Base-by-base conservation (phyloP, 2,113 vertebrate genomes). In the Labeo catla region DNA sequence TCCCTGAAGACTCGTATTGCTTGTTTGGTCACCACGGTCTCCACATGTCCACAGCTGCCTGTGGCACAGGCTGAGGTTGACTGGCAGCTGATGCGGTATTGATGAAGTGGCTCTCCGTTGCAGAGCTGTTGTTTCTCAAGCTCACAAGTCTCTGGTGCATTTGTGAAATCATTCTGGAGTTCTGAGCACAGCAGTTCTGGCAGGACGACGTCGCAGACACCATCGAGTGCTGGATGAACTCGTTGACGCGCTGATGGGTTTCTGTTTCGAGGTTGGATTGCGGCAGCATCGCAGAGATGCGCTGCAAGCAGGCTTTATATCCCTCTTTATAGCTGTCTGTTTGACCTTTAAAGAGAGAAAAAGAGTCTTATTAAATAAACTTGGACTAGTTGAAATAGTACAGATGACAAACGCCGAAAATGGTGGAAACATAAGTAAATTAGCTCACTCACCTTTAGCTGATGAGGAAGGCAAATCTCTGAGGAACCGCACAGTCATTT, bases 401-500 rank as follows among this genome's bases (percentile, higher is more conserved):
- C 6, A 70, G 63, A 54, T 68, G 1, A 0, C 4, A 6, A n/a
- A 21, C 16, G 5, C 5, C 12, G 15, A 21, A 36, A 49, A 49
- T 8, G 4, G 16, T 4, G 13, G 28, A 52, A 76, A 13, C 10
- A 74, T 36, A 47, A 1, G 39, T 4, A 36, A 36, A 54, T 0
- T 0, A 19, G 4, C 84, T 28, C 7, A 93, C 95, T 95, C 87
- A 97, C 96, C 61, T 91, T 94, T 93, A 11, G 87, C 87, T 8
- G 89, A 88, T 0, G 90, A 87, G 0, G 90, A 91, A 0, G 95
- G 95, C 4, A 96, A 91, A 74, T 96, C 95, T 86, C 92, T 91
- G 19, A 98, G 96, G 89, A 97, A 97, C 81, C 94, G 94, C 83
- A 97, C 97, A 1, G 97, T 97, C 96, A 97, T 97, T 87, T 98